These are phyloP conservation scores for Brachymystax lenok DNA, from an alignment of 2,797 vertebrate species.

Conservation along the genomic window DNA sequence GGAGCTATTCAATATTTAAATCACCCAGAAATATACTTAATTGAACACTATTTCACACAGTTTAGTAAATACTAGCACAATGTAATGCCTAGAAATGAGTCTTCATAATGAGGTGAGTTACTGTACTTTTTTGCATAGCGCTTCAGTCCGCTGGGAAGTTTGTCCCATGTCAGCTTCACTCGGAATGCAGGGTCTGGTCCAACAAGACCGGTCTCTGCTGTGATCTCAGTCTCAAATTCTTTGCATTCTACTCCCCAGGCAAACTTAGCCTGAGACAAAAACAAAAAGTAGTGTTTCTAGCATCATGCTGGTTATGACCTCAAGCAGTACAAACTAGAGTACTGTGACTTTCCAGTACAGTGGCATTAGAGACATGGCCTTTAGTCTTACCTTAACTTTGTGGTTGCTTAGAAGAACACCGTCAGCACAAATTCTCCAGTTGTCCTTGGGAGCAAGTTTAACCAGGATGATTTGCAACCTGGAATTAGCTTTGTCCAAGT, in stretches of 20 bases:
- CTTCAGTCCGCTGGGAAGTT: slow-evolving; percentile 63
- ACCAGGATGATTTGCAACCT: slow-evolving; percentile 77
- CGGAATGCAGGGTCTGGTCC: slow-evolving; percentile 71
- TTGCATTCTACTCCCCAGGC: slow-evolving; percentile 81
- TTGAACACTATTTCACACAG: neutral
- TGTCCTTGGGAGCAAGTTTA: slow-evolving; percentile 72
- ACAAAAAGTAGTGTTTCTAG: neutral
- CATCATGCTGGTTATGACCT: too few species aligned
- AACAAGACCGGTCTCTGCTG: slow-evolving; percentile 77
- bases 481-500: slow-evolving; percentile 62
- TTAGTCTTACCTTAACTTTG: slow-evolving; percentile 79
- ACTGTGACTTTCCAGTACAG: neutral
- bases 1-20: too few species aligned
- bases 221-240: slow-evolving; percentile 69
- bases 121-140: slow-evolving; percentile 67
- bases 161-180: slow-evolving; percentile 76
- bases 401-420: slow-evolving; percentile 75
- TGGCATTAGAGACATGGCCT: neutral
- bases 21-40: neutral
- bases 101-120: neutral
- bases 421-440: slow-evolving; percentile 82
- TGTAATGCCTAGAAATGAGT: too few species aligned
- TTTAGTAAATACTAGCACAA: too few species aligned
- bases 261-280: slow-evolving; percentile 69
- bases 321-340: neutral